Evolutionary conservation across 1,140 invertebrate genomes (phyloP), one percentile per base, ranked within the genome.

Genomic region (Himalopsyche phryganea): DNA sequence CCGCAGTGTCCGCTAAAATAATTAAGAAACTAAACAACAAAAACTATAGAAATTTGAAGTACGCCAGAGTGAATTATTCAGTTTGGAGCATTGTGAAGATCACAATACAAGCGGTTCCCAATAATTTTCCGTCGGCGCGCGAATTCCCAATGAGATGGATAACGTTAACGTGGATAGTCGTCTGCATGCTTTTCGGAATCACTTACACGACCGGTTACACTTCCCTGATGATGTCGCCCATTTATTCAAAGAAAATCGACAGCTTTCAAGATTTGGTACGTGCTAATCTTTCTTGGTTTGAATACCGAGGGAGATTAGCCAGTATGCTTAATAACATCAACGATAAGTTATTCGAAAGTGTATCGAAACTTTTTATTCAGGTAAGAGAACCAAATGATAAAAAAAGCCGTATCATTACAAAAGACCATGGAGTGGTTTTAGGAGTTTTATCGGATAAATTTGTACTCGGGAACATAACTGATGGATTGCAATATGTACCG

Each of bases 171-270:
- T 54, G 51, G 51, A 1, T 54, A 6, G 36, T 17, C 18, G 35
- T 54, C 11, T 45, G 42, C 13, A 1, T 54, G 10, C 46, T 54
- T 4, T 45, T 54, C 14, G 51, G 42, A 1, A 35, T 54, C 7
- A 38, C 42, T 5, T 54, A 54, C 14, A 45, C 32, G 4, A 54
- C 51, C 5, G 46, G 35, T 13, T 54, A 54, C 14, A 54, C 51
- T 1, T 17, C 42, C 14, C 35, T 18, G 9, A 54, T 54, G 51
- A 46, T 36, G 42, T 11, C n/a, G 2, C 51, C 51, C 9, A 17
- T 54, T 6, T 46, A 36, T 36, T 54, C 51, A 1, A 54, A 46
- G 13, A 6, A 32, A 6, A 38, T 54, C 4, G 19, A 46, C 44
- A 18, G 41, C 9, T 54, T 46, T n/a, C 23, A 10, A 46, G 51